Conservation (phyloP, 2,888 invertebrate species). For the Monoplex corrugatus region DNA sequence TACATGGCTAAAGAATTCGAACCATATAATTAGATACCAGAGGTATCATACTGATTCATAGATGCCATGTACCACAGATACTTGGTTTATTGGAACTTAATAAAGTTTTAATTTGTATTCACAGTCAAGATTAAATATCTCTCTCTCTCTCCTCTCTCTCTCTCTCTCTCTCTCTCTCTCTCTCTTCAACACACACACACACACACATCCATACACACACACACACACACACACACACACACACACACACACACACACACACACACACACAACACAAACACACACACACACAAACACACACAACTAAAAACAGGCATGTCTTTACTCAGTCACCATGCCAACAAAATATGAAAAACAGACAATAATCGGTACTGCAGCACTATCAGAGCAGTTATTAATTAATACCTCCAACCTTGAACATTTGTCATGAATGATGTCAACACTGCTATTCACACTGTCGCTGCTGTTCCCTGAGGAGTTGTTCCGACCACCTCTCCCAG, state of each 20-base stretch:
- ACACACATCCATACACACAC: neutral
- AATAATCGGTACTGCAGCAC: neutral
- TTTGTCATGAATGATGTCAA: neutral
- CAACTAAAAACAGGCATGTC: neutral
- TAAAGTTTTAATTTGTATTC: no score
- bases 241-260: neutral
- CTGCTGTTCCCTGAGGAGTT: neutral
- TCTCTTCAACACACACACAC: neutral
- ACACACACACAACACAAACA: neutral
- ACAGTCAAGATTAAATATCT: neutral
- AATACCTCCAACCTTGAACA: constrained; percentile 16
- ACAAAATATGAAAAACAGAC: neutral
- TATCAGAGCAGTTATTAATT: no score
- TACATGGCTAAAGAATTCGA: no score
- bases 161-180: neutral
- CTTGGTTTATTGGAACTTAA: no score
- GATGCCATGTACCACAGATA: no score
- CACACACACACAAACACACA: neutral
- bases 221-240: neutral
- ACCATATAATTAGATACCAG: no score
- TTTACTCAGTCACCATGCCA: neutral
- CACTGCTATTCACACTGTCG: neutral
- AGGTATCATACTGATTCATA: no score
- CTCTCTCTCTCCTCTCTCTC: neutral
- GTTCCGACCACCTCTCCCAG: neutral